phyloP scores from a whole-genome alignment of 1,140 invertebrate genomes.

The Musca domestica region DNA sequence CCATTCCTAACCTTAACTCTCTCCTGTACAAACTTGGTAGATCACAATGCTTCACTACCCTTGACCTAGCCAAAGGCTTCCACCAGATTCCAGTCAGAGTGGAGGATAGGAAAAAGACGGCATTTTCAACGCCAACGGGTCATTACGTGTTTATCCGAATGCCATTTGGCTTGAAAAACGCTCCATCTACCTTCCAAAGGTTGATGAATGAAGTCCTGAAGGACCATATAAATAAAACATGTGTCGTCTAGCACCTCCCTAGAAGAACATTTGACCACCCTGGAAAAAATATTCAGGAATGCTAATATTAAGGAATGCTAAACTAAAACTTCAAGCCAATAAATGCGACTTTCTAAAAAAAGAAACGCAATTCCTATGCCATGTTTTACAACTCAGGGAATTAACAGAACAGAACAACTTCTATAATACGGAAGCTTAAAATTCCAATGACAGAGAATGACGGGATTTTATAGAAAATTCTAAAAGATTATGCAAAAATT shows the following conservation, averaged over 20 bases:
- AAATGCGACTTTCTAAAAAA: no score
- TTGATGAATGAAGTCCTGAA: conserved; percentile 45
- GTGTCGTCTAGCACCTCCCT: conserved; percentile 15
- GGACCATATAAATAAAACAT: no score
- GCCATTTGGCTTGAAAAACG: conserved; percentile 53
- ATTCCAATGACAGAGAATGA: no score
- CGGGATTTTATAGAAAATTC: no score
- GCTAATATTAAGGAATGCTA: background rate
- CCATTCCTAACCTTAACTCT: no score
- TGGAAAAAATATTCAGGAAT: conserved; percentile 3
- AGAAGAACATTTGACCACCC: conserved; percentile 1
- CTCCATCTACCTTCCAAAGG: conserved; percentile 52
- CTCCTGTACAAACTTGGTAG: no score
- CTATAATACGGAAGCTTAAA: no score
- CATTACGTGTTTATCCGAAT: conserved; percentile 51
- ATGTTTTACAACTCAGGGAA: background rate
- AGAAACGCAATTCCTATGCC: conserved; percentile 7
- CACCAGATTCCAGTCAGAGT: no score
- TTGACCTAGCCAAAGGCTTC: no score
- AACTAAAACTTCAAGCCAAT: conserved; percentile 11
- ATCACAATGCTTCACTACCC: conserved; percentile 48
- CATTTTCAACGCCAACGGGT: no score
- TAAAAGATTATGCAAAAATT: no score
- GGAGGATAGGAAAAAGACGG: no score
- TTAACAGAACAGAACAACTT: background rate